Base-by-base conservation (phyloP, 2,888 invertebrate species). In the Congeria kusceri region DNA sequence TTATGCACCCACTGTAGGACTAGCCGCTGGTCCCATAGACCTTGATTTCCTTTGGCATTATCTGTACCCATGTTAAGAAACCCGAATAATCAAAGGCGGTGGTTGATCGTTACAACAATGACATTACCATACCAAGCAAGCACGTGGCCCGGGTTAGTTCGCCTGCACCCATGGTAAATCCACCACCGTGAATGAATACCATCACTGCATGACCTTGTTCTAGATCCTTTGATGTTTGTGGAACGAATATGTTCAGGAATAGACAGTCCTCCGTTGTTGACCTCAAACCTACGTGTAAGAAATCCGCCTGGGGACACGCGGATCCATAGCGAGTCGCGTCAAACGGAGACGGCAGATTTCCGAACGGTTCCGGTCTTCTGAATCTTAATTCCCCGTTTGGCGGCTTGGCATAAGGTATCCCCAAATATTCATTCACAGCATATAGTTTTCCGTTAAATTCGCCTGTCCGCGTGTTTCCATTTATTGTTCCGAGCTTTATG, bases 31-130 rank as follows among this genome's bases (percentile, higher is more conserved):
- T 99, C 98, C 96, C 97, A 97, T 23, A 99, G 95, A 0, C 94
- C 98, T 95, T 97, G 96, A 93, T 98, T 98, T 9, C 98, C 98
- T 0, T 97, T 97, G 0, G 96, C 96, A 86, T 96, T 96, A 85
- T 87, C 84, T 88, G 95, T 96, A 65, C 96, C 96, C 91, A 98
- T 95, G 93, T 97, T 98, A 68, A 98, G 95, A 94, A 98, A 99
- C 27, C 98, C 98, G 92, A 98, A 98, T 0, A 98, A 96, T 13
- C 98, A 98, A 0, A 88, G 96, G 75, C 98, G 96, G 94, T 98
- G 98, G 92, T 98, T 97, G 95, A 98, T 97, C 39, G 98, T 97
- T 75, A 97, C 98, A 23, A 99, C 97, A 91, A 99, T 97, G 1
- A 78, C 74, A 25, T 69, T 73, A 2, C 74, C 74, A 18, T 53